Evolutionary conservation across 2,113 vertebrate species (phyloP).

Genomic region (Hassar affinis): DNA sequence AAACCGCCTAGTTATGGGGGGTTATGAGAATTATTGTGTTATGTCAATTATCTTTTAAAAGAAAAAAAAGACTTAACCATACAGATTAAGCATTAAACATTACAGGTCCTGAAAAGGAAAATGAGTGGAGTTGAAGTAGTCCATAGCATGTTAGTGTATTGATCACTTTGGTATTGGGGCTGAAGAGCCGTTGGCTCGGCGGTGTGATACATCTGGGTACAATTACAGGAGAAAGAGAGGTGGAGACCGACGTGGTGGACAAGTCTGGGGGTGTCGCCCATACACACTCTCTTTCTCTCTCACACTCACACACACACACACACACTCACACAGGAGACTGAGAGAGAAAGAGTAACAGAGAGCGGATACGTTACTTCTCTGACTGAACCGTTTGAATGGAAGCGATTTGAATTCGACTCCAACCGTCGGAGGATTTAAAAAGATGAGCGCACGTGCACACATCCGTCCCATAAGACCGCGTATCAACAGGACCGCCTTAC

Average conservation of each 20-base stretch:
- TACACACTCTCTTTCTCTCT: neutral
- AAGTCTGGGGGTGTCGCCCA: constrained; percentile 59
- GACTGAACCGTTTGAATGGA: constrained; percentile 44
- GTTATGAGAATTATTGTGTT: no score
- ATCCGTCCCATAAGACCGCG: constrained; percentile 29
- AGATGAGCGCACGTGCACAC: constrained; percentile 64
- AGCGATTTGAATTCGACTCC: constrained; percentile 26
- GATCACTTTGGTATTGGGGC: neutral
- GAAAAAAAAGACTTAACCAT: neutral
- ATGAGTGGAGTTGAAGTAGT: neutral
- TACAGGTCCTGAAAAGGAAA: neutral
- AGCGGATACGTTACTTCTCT: constrained; percentile 20
- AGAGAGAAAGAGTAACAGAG: constrained; percentile 7
- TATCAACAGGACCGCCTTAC: constrained; percentile 47
- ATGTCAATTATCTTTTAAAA: no score
- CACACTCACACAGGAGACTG: neutral
- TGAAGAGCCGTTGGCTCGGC: neutral
- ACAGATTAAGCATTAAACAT: neutral
- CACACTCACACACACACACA: neutral
- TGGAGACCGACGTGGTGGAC: constrained; percentile 31
- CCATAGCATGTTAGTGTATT: neutral
- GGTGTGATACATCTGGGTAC: constrained; percentile 37
- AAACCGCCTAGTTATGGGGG: neutral
- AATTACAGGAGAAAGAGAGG: constrained; percentile 29
- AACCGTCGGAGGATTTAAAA: constrained; percentile 15